Conservation (phyloP, 2,888 invertebrate genomes). For the Metopia argyrocephala region DNA sequence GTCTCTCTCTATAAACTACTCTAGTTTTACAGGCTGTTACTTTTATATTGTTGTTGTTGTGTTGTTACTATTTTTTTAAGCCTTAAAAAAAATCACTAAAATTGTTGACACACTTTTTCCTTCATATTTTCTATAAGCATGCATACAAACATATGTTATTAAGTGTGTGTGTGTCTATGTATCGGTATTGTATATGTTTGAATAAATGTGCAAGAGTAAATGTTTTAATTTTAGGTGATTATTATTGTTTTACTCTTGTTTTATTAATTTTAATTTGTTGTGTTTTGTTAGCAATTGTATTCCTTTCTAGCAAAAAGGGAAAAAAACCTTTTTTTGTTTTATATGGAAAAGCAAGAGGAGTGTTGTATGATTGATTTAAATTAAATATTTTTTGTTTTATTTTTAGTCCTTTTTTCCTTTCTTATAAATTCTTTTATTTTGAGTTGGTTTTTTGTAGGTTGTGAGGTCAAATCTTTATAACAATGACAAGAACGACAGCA, state of each 20-base stretch:
- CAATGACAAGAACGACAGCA: slow-evolving; percentile 41
- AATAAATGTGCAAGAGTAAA: neutral
- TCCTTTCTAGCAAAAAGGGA: neutral
- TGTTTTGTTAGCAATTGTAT: slow-evolving; percentile 24
- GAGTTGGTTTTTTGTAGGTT: slow-evolving; percentile 53
- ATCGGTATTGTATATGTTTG: neutral
- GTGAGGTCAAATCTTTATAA: slow-evolving; percentile 62
- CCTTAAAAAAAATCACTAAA: slow-evolving; percentile 38
- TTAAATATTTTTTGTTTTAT: slow-evolving; percentile 50
- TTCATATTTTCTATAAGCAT: slow-evolving; percentile 14
- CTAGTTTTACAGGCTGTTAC: slow-evolving; percentile 30
- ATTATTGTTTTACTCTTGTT: slow-evolving; percentile 9
- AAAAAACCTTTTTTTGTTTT: neutral
- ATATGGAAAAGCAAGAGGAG: slow-evolving; percentile 7
- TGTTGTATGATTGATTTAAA: slow-evolving; percentile 29
- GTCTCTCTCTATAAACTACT: slow-evolving; percentile 1
- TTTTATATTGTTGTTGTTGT: slow-evolving; percentile 29
- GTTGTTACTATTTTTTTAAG: slow-evolving; percentile 13
- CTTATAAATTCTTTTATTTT: neutral
- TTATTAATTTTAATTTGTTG: slow-evolving; percentile 43
- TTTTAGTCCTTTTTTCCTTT: slow-evolving; percentile 49
- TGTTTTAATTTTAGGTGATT: neutral
- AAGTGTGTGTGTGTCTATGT: neutral
- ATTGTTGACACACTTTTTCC: slow-evolving; percentile 63
- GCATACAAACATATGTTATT: too few relatives aligned